Conservation (phyloP, 2,113 vertebrate species). For the Coreoperca whiteheadi region DNA sequence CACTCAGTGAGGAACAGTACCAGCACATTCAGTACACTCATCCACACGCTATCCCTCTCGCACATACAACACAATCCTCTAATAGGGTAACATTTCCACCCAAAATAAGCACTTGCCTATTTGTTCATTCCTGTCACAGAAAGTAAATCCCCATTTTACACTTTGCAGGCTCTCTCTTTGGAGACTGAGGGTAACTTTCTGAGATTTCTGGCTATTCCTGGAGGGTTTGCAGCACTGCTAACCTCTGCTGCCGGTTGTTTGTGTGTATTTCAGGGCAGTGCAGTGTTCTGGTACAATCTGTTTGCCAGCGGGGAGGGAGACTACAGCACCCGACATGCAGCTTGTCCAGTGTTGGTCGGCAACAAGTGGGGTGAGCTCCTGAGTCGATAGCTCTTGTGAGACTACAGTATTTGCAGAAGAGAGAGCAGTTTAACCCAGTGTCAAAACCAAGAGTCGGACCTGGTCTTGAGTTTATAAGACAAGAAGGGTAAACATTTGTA, state of each 20-base stretch:
- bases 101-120: not conserved
- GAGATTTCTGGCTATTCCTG: not conserved
- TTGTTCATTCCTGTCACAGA: not conserved
- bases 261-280: conserved; percentile 60
- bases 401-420: not conserved
- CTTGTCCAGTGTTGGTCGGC: conserved; percentile 79
- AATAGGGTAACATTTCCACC: not conserved
- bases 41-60: not conserved
- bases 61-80: not conserved
- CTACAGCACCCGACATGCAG: conserved; percentile 79
- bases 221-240: not conserved
- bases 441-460: not conserved
- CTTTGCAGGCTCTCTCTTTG: not conserved
- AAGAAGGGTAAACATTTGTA: not conserved
- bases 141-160: not conserved
- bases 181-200: not conserved
- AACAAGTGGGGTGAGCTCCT: conserved; percentile 79
- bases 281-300: conserved; percentile 81
- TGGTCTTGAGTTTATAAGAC: not conserved
- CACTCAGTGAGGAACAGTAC: no score
- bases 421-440: not conserved
- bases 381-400: not conserved
- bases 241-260: not conserved
- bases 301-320: conserved; percentile 79
- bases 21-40: not conserved